Evolutionary conservation across 2,113 vertebrate genomes (phyloP).

Genomic region (Excalfactoria chinensis): DNA sequence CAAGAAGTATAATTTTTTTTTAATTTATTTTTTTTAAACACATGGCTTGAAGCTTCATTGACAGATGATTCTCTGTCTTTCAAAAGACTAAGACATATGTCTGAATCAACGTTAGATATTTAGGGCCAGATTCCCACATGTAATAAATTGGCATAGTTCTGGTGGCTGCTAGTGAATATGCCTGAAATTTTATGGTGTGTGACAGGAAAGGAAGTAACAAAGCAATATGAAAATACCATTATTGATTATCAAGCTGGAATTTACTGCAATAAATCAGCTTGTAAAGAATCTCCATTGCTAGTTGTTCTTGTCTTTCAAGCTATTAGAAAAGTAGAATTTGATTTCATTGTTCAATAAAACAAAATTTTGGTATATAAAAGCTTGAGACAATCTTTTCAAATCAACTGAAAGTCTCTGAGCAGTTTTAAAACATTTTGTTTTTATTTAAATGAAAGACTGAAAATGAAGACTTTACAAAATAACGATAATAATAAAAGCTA

Average conservation of each 20-base stretch:
- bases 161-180: background rate
- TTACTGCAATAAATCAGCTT: background rate
- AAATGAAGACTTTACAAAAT: background rate
- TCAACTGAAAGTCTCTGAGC: background rate
- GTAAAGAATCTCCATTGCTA: background rate
- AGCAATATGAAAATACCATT: background rate
- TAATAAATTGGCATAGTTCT: background rate
- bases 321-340: slow-evolving; percentile 34
- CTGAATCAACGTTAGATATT: background rate
- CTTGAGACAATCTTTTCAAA: background rate
- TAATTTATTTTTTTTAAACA: too few relatives aligned
- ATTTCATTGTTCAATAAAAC: slow-evolving; percentile 24
- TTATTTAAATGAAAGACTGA: background rate
- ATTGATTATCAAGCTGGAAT: background rate
- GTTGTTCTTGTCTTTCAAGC: slow-evolving; percentile 16
- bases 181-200: background rate
- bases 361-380: background rate
- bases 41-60: background rate
- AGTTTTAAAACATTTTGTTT: background rate
- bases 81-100: background rate
- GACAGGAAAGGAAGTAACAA: background rate
- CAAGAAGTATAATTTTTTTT: background rate
- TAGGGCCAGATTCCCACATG: background rate
- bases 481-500: background rate
- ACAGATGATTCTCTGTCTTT: background rate